Percentiles rank a stretch among this genome's conserved stretches.
phyloP scores from a whole-genome alignment of 2,113 vertebrate species.

The Sminthopsis crassicaudata region DNA sequence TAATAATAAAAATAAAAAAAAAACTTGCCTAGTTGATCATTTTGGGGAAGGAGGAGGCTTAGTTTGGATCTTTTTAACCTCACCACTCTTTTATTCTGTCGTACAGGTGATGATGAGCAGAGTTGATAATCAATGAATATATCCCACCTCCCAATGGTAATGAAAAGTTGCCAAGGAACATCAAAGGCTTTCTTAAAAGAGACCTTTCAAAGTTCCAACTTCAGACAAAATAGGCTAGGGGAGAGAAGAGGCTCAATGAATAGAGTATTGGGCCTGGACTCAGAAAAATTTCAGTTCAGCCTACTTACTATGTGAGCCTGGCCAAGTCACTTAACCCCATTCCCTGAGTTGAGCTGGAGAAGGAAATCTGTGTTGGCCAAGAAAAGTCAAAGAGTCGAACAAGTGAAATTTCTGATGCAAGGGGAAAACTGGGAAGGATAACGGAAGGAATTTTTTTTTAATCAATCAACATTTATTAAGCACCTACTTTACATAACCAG shows the following conservation, averaged over 20 bases:
- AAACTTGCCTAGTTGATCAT: not conserved
- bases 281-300: not conserved
- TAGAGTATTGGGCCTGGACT: not conserved
- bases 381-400: not conserved
- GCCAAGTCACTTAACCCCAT: not conserved
- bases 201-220: not conserved
- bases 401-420: not conserved
- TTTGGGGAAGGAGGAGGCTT: too few relatives aligned
- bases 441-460: not conserved
- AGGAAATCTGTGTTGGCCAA: not conserved
- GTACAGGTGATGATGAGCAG: not conserved
- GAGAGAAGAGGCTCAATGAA: not conserved
- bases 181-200: not conserved
- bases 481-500: not conserved
- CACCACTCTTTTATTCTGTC: not conserved
- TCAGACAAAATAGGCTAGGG: not conserved
- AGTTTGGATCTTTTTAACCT: not conserved
- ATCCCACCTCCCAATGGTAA: not conserved
- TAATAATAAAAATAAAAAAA: too few relatives aligned
- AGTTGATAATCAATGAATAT: not conserved
- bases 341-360: not conserved
- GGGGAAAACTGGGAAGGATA: not conserved
- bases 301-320: not conserved
- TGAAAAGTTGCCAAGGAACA: not conserved
- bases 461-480: not conserved